phyloP scores from a whole-genome alignment of 2,888 invertebrate genomes.

The Leucoma salicis region DNA sequence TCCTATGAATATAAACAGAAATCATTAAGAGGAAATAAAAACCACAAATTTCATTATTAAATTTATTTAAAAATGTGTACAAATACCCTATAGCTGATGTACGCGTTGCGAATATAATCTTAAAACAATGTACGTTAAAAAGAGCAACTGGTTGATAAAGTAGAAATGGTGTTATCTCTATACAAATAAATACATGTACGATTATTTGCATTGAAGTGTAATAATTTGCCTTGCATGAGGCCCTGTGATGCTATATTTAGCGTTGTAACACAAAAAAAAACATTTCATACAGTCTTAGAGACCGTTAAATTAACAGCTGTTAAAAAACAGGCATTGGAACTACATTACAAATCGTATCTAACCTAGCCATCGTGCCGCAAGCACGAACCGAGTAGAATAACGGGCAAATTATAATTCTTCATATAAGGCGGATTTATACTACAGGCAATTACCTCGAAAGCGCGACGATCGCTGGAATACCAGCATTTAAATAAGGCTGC shows the following conservation, averaged over 20 bases:
- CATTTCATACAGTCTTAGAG: slow-evolving; percentile 52
- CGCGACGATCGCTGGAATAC: background rate
- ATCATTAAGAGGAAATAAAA: slow-evolving; percentile 2
- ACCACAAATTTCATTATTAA: slow-evolving; percentile 38
- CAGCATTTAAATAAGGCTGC: background rate
- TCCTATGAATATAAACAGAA: background rate
- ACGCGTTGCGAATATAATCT: slow-evolving; percentile 50
- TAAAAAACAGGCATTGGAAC: slow-evolving; percentile 42
- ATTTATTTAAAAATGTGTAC: slow-evolving; percentile 76
- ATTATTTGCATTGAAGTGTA: background rate
- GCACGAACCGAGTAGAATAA: slow-evolving; percentile 35
- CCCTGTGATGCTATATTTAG: background rate
- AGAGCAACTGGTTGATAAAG: slow-evolving; percentile 9
- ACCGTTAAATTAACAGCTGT: slow-evolving; percentile 44
- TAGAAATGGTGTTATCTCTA: too few species aligned
- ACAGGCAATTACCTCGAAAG: slow-evolving; percentile 15
- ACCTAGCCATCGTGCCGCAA: slow-evolving; percentile 36
- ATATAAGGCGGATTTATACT: slow-evolving; percentile 32
- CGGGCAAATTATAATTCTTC: slow-evolving; percentile 22
- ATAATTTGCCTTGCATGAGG: background rate
- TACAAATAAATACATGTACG: too few species aligned
- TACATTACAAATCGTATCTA: slow-evolving; percentile 44
- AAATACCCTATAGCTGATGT: slow-evolving; percentile 69
- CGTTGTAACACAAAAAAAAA: slow-evolving; percentile 25
- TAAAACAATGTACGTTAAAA: slow-evolving; percentile 37